Percentiles rank a stretch among this genome's conserved stretches.
These are phyloP conservation scores for Heterohyrax brucei DNA, from an alignment of 2,797 vertebrate species.

Conservation along the genomic window DNA sequence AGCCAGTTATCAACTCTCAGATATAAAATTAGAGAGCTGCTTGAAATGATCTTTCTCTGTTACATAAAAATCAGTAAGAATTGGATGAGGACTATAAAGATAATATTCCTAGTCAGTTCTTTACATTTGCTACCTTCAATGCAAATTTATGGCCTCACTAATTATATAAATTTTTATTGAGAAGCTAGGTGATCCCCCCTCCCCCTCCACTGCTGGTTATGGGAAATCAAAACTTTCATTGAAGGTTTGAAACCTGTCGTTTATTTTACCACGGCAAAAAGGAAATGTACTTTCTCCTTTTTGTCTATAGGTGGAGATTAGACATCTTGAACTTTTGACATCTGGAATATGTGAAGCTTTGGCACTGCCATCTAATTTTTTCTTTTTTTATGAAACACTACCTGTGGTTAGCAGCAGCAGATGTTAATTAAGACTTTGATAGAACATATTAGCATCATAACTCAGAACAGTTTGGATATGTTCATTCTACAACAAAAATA, in stretches of 20 bases:
- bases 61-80: slow-evolving; percentile 37
- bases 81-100: slow-evolving; percentile 66
- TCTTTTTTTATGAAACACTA: slow-evolving; percentile 74
- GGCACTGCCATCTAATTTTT: slow-evolving; percentile 83
- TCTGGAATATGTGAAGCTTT: slow-evolving; percentile 82
- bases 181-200: neutral
- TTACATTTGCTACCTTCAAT: slow-evolving; percentile 51
- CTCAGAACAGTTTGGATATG: slow-evolving; percentile 86
- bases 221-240: slow-evolving; percentile 59
- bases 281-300: slow-evolving; percentile 50
- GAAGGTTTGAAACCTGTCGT: slow-evolving; percentile 67
- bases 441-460: slow-evolving; percentile 89
- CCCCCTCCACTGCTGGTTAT: slow-evolving; percentile 66
- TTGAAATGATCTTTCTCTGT: slow-evolving; percentile 36
- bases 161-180: slow-evolving; percentile 31
- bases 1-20: slow-evolving; percentile 59
- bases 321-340: slow-evolving; percentile 83
- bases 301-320: slow-evolving; percentile 62
- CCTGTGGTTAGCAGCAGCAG: slow-evolving; percentile 86
- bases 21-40: slow-evolving; percentile 44
- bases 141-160: slow-evolving; percentile 12
- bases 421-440: slow-evolving; percentile 90
- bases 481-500: slow-evolving; percentile 87
- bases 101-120: slow-evolving; percentile 41
- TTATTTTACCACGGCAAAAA: slow-evolving; percentile 50